Conservation (phyloP, 2,113 vertebrate genomes). For the Callionymus lyra region DNA sequence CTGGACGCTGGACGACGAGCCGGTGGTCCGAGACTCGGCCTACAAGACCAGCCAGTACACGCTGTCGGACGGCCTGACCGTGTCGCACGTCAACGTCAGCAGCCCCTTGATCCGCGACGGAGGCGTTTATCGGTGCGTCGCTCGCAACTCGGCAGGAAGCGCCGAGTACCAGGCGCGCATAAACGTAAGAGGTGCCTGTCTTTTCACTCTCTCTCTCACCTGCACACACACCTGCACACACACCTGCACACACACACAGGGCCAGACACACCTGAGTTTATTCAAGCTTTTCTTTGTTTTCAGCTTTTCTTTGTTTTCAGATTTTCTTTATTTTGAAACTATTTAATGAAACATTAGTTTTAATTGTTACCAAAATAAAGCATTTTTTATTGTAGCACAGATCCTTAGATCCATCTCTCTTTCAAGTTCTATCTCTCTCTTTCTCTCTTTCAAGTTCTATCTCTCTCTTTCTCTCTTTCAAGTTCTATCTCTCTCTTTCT, state of each 20-base stretch:
- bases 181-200: conserved; percentile 99
- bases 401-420: no score
- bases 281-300: no score
- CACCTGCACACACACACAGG: conserved; percentile 46
- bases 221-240: conserved; percentile 75
- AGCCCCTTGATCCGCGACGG: conserved; percentile 91
- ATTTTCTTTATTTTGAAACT: no score
- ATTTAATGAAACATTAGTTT: no score
- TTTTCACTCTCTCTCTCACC: no score
- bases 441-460: no score
- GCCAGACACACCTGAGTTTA: conserved; percentile 8
- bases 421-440: no score
- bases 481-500: no score
- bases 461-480: no score
- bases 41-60: conserved; percentile 97
- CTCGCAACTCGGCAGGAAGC: conserved; percentile 98
- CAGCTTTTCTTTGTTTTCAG: neutral
- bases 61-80: conserved; percentile 86
- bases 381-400: no score
- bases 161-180: conserved; percentile 99
- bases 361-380: no score
- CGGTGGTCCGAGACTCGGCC: conserved; percentile 78
- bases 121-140: conserved; percentile 95
- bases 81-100: conserved; percentile 94
- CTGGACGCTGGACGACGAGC: conserved; percentile 95